These are phyloP conservation scores for Heliconius melpomene DNA, from an alignment of 1,140 invertebrate genomes.

Conservation along the genomic window DNA sequence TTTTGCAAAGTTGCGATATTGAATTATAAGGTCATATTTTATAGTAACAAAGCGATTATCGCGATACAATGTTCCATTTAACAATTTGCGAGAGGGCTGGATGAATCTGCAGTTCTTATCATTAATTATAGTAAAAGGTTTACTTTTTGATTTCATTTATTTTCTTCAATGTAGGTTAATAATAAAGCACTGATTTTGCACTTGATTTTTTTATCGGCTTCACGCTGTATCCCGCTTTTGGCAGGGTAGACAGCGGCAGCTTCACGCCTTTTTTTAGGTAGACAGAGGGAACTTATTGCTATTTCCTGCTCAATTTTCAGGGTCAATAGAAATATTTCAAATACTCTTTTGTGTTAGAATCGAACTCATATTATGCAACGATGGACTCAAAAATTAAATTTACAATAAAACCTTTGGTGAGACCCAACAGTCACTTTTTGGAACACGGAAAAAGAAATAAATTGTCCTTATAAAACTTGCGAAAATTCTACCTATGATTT, in stretches of 20 bases:
- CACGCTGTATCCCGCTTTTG: too few species aligned
- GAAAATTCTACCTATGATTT: not conserved
- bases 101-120: not conserved
- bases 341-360: too few species aligned
- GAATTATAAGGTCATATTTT: slow-evolving; percentile 6
- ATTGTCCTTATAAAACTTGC: not conserved
- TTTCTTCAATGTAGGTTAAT: not conserved
- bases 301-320: too few species aligned
- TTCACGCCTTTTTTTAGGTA: too few species aligned
- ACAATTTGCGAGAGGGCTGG: not conserved
- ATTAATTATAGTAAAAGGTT: slow-evolving; percentile 6
- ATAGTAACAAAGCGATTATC: not conserved
- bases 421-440: not conserved
- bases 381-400: too few species aligned
- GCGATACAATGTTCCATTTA: not conserved
- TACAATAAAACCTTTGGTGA: too few species aligned
- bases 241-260: too few species aligned
- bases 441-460: not conserved
- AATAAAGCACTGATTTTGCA: too few species aligned
- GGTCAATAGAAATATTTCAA: too few species aligned
- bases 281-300: too few species aligned
- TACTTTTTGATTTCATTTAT: not conserved
- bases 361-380: too few species aligned
- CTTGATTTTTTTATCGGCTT: too few species aligned
- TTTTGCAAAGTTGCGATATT: not conserved